A percentile compares a stretch with the other conserved stretches of the same genome.
phyloP scores from a whole-genome alignment of 2,113 vertebrate species.

The Mormoops blainvillei region DNA sequence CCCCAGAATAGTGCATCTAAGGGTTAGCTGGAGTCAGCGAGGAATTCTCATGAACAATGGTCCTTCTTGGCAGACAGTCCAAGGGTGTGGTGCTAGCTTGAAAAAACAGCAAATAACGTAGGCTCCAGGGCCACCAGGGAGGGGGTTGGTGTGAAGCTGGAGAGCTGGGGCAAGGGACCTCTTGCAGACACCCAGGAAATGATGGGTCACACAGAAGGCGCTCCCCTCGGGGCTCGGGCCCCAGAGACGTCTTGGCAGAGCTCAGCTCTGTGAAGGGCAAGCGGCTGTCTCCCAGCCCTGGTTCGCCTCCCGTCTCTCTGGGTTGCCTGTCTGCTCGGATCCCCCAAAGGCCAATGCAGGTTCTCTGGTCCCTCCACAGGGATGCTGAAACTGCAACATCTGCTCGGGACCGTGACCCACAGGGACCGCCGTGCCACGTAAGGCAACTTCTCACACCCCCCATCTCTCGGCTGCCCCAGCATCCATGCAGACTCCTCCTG shows the following conservation, averaged over 20 bases:
- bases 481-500: not conserved
- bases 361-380: not conserved
- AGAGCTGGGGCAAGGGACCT: not conserved
- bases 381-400: not conserved
- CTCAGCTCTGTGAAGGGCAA: not conserved
- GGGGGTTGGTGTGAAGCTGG: not conserved
- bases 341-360: not conserved
- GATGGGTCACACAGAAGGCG: not conserved
- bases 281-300: not conserved
- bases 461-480: not conserved
- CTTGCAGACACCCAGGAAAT: slow-evolving; percentile 1
- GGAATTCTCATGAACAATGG: slow-evolving; percentile 73
- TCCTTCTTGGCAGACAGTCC: slow-evolving; percentile 68
- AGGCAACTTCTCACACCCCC: not conserved
- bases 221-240: not conserved
- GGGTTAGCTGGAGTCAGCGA: slow-evolving; percentile 60
- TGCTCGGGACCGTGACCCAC: accelerated
- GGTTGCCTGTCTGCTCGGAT: not conserved
- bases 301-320: not conserved
- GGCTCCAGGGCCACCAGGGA: slow-evolving; percentile 58
- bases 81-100: slow-evolving; percentile 66
- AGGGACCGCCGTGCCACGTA: not conserved
- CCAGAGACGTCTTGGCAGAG: not conserved
- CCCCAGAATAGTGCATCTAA: slow-evolving; percentile 38
- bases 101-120: slow-evolving; percentile 70